Base-by-base conservation (phyloP, 2,797 vertebrate genomes). In the Myotis findleyi region DNA sequence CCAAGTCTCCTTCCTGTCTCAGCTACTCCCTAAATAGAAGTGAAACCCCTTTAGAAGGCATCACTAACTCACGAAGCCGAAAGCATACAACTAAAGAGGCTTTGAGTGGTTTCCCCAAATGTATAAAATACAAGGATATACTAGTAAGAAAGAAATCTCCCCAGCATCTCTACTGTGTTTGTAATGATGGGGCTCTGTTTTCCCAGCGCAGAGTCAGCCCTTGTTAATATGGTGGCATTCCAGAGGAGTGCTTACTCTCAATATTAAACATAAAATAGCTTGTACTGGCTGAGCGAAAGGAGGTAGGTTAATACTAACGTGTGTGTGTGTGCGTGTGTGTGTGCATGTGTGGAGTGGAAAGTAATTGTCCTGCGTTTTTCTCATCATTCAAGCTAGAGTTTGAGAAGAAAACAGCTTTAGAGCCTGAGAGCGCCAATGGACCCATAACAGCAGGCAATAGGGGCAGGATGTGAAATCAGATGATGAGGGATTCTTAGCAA, bases 381-480 rank as follows among this genome's bases (percentile, higher is more conserved):
- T 86, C 55, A 47, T 59, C 5, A n/a, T 71, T 86, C 14, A 79
- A 83, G 47, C 82, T 13, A 51, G 12, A 92, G 23, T 92, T 59
- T 89, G 57, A 88, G 13, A 90, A 82, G 44, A 7, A 85, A 94
- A 69, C 47, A 57, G 13, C 5, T 89, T 89, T 76, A 57, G 55
- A 85, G 81, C 73, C 11, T 82, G 49, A 93, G 57, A 89, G 23
- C 12, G 8, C 12, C 64, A 66, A 4, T 21, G 41, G 17, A 16
- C 21, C 41, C 16, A 0, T 69, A 38, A 10, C 21, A 69, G 3
- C 23, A 66, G 18, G 11, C 23, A 68, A 47, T 0, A 1, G 1
- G 12, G 87, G 12, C 11, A 55, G 17, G 44, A 73, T 66, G n/a
- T 86, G n/a, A 68, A 85, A 76, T 69, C 36, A 76, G 68, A 20